These are phyloP conservation scores for Macrotis lagotis DNA, from an alignment of 2,113 vertebrate species.

Conservation along the genomic window DNA sequence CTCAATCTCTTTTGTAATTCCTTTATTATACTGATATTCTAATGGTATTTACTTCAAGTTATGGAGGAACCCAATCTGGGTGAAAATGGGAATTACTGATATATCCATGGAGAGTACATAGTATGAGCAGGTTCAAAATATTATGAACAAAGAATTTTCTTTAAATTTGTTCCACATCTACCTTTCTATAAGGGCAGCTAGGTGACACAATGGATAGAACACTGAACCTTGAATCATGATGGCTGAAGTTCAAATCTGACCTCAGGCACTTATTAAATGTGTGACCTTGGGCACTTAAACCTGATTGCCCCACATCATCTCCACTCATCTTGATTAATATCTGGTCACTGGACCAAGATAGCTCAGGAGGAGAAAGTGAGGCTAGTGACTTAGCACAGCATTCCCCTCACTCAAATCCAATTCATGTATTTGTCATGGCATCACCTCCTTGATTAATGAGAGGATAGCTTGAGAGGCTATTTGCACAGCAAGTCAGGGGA, in stretches of 20 bases:
- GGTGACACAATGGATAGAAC: no score
- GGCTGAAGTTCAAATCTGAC: no score
- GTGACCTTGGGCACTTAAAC: no score
- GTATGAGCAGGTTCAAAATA: not conserved
- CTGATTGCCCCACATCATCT: no score
- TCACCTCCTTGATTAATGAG: constrained; percentile 34
- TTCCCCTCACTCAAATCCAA: no score
- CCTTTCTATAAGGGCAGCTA: not conserved
- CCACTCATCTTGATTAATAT: no score
- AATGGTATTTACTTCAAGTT: not conserved
- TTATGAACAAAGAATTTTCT: not conserved
- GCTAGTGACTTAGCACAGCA: no score
- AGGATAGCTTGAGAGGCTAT: constrained; percentile 32
- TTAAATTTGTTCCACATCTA: not conserved
- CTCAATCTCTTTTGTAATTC: not conserved
- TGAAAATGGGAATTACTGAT: not conserved
- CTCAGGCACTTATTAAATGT: no score
- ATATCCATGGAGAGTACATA: not conserved
- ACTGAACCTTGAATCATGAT: no score
- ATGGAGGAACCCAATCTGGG: not conserved
- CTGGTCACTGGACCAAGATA: no score
- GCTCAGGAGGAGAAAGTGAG: no score
- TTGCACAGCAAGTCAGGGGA: constrained; percentile 51
- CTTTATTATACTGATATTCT: not conserved
- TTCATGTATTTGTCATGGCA: no score